Evolutionary conservation across 2,797 vertebrate genomes (phyloP).

Genomic region (Myiotriccus ornatus): DNA sequence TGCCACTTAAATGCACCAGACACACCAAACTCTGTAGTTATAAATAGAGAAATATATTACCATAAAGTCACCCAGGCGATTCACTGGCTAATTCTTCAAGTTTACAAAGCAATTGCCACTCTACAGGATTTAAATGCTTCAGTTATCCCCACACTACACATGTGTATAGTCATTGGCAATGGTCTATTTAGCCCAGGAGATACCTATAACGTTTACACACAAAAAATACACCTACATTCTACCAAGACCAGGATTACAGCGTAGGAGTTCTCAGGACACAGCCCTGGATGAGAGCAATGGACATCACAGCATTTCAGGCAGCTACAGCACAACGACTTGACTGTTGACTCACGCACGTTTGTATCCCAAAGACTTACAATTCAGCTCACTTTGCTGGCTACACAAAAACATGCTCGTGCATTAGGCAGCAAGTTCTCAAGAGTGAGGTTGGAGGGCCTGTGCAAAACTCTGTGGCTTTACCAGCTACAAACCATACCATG

Average conservation of each 20-base stretch:
- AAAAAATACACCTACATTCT: neutral
- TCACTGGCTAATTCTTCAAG: neutral
- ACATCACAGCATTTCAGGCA: neutral
- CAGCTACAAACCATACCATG: neutral
- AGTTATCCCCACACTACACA: neutral
- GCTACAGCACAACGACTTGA: neutral
- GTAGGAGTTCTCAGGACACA: neutral
- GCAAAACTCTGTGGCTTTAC: neutral
- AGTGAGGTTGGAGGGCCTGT: neutral
- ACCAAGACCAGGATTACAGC: neutral
- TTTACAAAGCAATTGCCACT: neutral
- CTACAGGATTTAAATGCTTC: neutral
- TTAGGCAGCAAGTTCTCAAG: neutral
- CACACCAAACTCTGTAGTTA: neutral
- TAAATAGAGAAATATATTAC: neutral
- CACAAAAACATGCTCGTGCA: neutral
- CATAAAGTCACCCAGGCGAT: neutral
- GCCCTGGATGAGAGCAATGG: neutral
- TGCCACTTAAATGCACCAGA: neutral
- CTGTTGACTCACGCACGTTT: neutral
- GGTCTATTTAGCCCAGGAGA: neutral
- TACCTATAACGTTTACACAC: neutral
- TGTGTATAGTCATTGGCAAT: neutral
- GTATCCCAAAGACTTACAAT: neutral
- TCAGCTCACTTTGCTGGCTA: neutral